phyloP scores from a whole-genome alignment of 2,888 invertebrate species.

The Achlya flavicornis region DNA sequence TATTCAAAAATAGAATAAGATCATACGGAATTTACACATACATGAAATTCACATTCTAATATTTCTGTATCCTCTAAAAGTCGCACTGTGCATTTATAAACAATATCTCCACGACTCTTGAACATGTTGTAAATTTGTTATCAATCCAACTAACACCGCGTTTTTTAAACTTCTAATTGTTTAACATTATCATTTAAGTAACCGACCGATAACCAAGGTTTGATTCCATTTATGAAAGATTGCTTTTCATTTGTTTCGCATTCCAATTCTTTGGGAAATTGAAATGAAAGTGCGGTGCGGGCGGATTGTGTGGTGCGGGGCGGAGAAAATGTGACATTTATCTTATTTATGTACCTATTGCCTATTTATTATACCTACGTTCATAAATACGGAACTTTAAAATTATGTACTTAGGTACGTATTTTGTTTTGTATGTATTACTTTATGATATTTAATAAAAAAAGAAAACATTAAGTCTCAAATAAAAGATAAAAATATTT shows the following conservation, averaged over 20 bases:
- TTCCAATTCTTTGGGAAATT: slow-evolving; percentile 38
- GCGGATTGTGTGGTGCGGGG: slow-evolving; percentile 31
- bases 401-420: too few species aligned
- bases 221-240: slow-evolving; percentile 36
- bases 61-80: slow-evolving; percentile 95
- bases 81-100: slow-evolving; percentile 94
- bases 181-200: slow-evolving; percentile 35
- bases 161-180: slow-evolving; percentile 24
- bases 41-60: slow-evolving; percentile 95
- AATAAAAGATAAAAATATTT: too few species aligned
- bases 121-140: slow-evolving; percentile 72
- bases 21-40: slow-evolving; percentile 48
- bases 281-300: slow-evolving; percentile 34
- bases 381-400: too few species aligned
- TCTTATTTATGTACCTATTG: too few species aligned
- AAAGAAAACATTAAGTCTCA: too few species aligned
- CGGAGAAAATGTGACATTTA: slow-evolving; percentile 32
- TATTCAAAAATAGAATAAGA: slow-evolving; percentile 12
- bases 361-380: too few species aligned
- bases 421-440: slow-evolving; percentile 14
- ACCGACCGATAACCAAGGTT: slow-evolving; percentile 32
- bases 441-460: too few species aligned
- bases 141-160: slow-evolving; percentile 23
- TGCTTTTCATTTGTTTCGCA: slow-evolving; percentile 53
- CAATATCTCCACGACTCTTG: slow-evolving; percentile 89